Evolutionary conservation across 1,140 invertebrate genomes (phyloP), one percentile per base, ranked within the genome.

Genomic region (Drosophila truncata): DNA sequence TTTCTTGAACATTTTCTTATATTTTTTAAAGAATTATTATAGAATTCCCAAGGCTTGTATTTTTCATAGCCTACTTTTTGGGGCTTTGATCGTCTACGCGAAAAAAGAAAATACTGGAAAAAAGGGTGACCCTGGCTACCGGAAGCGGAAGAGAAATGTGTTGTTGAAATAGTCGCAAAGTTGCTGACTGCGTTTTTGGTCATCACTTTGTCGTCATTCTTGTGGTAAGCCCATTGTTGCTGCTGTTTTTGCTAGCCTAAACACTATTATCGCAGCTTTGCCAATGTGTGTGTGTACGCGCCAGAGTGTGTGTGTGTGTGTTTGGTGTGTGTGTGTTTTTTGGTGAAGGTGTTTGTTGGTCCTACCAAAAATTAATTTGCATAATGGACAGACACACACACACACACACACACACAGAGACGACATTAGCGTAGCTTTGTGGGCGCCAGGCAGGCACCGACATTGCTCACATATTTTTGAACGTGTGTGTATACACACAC

Each of bases 291-390:
- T 59, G n/a, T 44, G 33, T 33, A 4, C 4, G 33, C 4, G 33
- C 11, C 0, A 11, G 39, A 13, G 23, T 49, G 20, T 44, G 13
- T 14, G 25, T 3, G 25, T 13, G n/a, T 31, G 23, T 42, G 50
- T 70, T 42, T 72, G 46, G 3, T 14, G 16, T 25, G 52, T 37
- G 59, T 52, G 29, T 63, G 35, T 65, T 63, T 49, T 35, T 52
- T 41, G 50, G 46, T 47, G 54, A 39, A 78, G 77, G 80, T 78
- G 65, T 84, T 78, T 81, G 67, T 80, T 78, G 77, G 47, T 72
- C 65, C 67, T 81, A 81, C 81, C 85, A 74, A 90, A 88, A 88
- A 88, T 90, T 88, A 88, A 88, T 88, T 88, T 88, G 85, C 85
- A 88, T 88, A 88, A 88, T 90, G 78, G 59, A 73, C 70, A 67